Base-by-base conservation (phyloP, 2,113 vertebrate species). In the Colinus virginianus region DNA sequence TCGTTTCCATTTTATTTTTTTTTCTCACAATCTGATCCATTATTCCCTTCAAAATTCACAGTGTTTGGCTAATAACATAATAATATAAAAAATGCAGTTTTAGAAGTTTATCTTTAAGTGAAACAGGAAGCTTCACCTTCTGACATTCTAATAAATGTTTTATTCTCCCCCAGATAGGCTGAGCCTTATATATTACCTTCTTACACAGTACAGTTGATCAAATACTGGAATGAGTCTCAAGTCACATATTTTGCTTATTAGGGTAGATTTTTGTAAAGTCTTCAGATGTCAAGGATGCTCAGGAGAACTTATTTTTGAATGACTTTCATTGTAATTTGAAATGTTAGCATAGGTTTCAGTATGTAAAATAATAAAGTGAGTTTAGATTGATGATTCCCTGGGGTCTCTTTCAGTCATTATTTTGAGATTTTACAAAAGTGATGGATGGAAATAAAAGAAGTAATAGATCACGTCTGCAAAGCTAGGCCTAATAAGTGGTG, bases 381-480 rank as follows among this genome's bases (percentile, higher is more conserved):
- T 32, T 88, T 28, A 70, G 81, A 16, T 59, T 67, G 8, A 81
- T 56, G 13, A 59, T 68, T 68, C 89, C 13, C 30, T 75, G 19
- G 7, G 10, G 7, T 3, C 5, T 0, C 4, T 63, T 61, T 8
- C 17, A 40, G 7, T 38, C 45, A 9, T 19, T 14, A 59, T 45
- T 78, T 43, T 46, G 49, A 72, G 36, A 83, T 74, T 94, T 84
- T 68, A 30, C 15, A 79, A n/a, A 75, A 76, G 13, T 42, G 19
- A 62, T 2, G 1, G 45, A 53, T 45, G 26, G 30, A 74, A 81
- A 78, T 30, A 43, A 84, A 43, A 28, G 3, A 40, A 30, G 18
- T 69, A 21, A 46, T 18, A 67, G 38, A 59, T 90, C 34, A 34
- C 22, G 13, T 55, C 42, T 84, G 11, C 28, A 85, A 87, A n/a